Percentiles rank a stretch among this genome's conserved stretches.
These are phyloP conservation scores for Sebastes kiyomatsui DNA, from an alignment of 2,797 vertebrate genomes.

Conservation along the genomic window DNA sequence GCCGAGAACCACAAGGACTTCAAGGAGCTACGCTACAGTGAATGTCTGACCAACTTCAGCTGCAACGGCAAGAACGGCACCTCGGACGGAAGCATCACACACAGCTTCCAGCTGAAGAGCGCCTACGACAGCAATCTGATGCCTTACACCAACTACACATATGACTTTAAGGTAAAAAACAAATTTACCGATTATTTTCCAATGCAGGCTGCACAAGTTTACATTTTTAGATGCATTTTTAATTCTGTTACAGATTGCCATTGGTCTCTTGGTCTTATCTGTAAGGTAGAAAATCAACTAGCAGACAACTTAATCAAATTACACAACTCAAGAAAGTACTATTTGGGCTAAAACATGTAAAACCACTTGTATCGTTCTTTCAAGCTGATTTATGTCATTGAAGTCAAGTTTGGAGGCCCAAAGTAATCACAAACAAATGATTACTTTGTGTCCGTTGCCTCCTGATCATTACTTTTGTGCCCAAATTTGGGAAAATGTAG, in stretches of 20 bases:
- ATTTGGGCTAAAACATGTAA: neutral
- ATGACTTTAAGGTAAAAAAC: conserved; percentile 93
- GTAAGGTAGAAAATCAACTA: neutral
- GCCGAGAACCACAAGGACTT: conserved; percentile 99
- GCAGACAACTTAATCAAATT: neutral
- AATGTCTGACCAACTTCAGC: conserved; percentile 98
- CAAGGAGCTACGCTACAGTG: conserved; percentile 95
- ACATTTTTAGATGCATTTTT: neutral
- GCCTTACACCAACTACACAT: conserved; percentile 99
- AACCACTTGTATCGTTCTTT: neutral
- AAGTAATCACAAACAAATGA: neutral
- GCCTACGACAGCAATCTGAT: conserved; percentile 96
- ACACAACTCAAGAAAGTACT: neutral
- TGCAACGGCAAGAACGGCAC: conserved; percentile 93
- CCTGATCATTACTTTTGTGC: neutral
- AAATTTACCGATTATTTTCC: neutral
- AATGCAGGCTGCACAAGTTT: neutral
- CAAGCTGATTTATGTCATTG: neutral
- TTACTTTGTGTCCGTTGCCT: neutral
- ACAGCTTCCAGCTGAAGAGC: conserved; percentile 97
- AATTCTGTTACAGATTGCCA: too few relatives aligned
- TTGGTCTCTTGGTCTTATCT: neutral
- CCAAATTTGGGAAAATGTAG: neutral
- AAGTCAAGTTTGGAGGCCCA: neutral
- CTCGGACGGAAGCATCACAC: conserved; percentile 93